A percentile compares a stretch with the other conserved stretches of the same genome.
These are phyloP conservation scores for Lepetodrilus schrolli DNA, from an alignment of 2,888 invertebrate genomes.

Conservation along the genomic window DNA sequence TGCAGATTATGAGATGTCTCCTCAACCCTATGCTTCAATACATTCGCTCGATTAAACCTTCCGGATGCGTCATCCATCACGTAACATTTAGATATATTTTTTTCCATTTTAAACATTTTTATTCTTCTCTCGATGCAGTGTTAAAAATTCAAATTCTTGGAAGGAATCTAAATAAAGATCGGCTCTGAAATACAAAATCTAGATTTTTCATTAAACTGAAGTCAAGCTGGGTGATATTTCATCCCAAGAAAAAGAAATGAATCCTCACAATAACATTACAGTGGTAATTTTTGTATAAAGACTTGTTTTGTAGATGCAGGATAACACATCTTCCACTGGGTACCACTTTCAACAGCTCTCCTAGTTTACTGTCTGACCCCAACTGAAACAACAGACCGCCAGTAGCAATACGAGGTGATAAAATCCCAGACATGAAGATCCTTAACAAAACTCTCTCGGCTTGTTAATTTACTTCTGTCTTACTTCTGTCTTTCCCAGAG, in stretches of 20 bases:
- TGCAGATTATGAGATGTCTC: not conserved
- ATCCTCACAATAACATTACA: not conserved
- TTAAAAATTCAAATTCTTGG: not conserved
- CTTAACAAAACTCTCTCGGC: no score
- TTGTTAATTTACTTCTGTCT: no score
- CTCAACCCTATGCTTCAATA: not conserved
- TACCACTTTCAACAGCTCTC: not conserved
- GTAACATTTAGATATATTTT: no score
- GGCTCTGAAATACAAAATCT: not conserved
- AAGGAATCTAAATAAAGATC: not conserved
- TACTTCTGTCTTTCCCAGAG: no score
- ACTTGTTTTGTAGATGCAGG: not conserved
- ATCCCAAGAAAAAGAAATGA: not conserved
- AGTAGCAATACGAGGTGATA: not conserved
- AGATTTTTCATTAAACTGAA: not conserved
- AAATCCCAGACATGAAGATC: not conserved
- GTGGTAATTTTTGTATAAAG: not conserved
- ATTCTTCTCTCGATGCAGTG: not conserved
- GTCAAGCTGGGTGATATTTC: not conserved
- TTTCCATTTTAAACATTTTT: not conserved
- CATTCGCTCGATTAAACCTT: constrained; percentile 14
- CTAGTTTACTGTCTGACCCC: not conserved
- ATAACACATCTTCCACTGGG: not conserved
- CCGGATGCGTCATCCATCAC: constrained; percentile 11
- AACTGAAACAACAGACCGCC: not conserved